Percentiles rank a stretch among this genome's conserved stretches.
Evolutionary conservation across 2,888 invertebrate species (phyloP).

Genomic region (Chrysina gloriosa): DNA sequence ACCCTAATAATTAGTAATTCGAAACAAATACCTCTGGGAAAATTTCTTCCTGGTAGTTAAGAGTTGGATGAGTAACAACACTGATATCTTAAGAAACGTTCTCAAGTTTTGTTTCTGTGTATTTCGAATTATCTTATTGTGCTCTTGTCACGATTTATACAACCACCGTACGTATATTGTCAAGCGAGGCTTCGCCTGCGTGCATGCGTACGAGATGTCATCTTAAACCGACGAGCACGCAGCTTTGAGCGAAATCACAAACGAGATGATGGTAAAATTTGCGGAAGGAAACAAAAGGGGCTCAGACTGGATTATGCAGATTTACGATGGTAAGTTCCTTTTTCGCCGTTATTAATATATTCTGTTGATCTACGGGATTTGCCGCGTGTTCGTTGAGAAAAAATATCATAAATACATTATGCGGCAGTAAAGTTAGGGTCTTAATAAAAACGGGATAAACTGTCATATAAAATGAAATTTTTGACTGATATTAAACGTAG

Average conservation of each 20-base stretch:
- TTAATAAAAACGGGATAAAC: conserved; percentile 33
- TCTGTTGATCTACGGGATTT: conserved; percentile 35
- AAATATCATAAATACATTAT: conserved; percentile 36
- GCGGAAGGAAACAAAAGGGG: conserved; percentile 35
- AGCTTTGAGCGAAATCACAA: conserved; percentile 25
- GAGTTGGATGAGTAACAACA: too few species aligned
- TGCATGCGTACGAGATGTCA: conserved; percentile 6
- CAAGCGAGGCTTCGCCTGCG: background rate
- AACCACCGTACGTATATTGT: background rate
- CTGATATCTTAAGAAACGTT: too few species aligned
- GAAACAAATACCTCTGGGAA: too few species aligned
- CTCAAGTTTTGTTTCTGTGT: too few species aligned
- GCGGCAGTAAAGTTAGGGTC: conserved; percentile 16
- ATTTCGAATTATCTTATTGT: conserved; percentile 19
- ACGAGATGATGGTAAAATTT: conserved; percentile 31
- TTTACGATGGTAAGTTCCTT: conserved; percentile 34
- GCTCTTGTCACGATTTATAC: background rate
- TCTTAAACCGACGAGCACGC: conserved; percentile 21
- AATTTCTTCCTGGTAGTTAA: too few species aligned
- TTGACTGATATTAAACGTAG: conserved; percentile 28
- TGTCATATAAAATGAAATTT: conserved; percentile 31
- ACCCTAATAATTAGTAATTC: too few species aligned
- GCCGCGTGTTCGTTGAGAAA: conserved; percentile 15
- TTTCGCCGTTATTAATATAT: conserved; percentile 35
- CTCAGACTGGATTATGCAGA: conserved; percentile 37